Percentiles rank a stretch among this genome's conserved stretches.
These are phyloP conservation scores for Azemiops feae DNA, from an alignment of 2,113 vertebrate species.

Conservation along the genomic window DNA sequence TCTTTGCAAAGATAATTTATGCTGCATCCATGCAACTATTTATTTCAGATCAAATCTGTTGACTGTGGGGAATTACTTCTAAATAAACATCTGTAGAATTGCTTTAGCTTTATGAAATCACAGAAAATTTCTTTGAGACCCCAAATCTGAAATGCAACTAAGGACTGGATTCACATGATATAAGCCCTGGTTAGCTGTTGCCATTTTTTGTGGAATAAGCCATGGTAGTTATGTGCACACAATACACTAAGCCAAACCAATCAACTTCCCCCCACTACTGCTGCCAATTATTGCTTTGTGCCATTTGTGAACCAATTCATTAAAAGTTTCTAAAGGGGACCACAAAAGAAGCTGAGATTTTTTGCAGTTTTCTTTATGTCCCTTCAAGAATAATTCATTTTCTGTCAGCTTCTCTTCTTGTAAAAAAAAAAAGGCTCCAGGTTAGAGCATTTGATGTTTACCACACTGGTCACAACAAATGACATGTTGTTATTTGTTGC, in stretches of 20 bases:
- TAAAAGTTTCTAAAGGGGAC: background rate
- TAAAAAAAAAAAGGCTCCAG: background rate
- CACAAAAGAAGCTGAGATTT: background rate
- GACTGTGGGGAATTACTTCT: too few relatives aligned
- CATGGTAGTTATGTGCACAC: background rate
- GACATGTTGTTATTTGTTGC: background rate
- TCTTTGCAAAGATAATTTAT: background rate
- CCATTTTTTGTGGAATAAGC: background rate
- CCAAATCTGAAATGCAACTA: background rate
- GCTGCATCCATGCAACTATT: background rate
- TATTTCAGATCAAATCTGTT: background rate
- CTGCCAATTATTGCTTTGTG: background rate
- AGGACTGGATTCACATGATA: background rate
- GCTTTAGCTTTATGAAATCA: background rate
- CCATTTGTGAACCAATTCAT: background rate
- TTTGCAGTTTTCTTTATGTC: background rate
- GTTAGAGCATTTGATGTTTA: background rate
- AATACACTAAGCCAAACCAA: background rate
- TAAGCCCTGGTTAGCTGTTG: background rate
- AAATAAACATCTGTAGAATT: background rate
- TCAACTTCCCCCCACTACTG: background rate
- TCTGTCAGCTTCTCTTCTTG: background rate
- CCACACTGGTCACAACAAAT: background rate
- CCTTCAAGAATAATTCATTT: background rate
- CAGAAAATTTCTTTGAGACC: background rate